Percentiles rank a stretch among this genome's conserved stretches.
Conservation (phyloP, 2,113 vertebrate genomes). For the Callocephalon fimbriatum region DNA sequence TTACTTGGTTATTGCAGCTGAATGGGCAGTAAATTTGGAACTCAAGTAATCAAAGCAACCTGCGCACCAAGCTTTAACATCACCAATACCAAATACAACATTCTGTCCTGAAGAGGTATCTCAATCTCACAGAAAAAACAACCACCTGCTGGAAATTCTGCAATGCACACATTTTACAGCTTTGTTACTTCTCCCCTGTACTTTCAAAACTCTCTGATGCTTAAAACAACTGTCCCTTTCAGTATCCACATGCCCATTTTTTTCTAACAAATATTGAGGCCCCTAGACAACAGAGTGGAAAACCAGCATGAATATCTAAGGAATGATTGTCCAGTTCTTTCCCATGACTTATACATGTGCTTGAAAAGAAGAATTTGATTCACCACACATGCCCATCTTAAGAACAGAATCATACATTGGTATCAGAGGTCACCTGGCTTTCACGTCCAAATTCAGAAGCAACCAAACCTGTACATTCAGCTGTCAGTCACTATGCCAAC, state of each 20-base stretch:
- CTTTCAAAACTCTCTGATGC: not conserved
- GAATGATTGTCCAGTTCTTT: not conserved
- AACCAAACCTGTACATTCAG: not conserved
- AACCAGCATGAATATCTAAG: not conserved
- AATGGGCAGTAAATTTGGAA: not conserved
- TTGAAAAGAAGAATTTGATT: not conserved
- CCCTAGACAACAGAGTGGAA: not conserved
- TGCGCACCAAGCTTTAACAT: not conserved
- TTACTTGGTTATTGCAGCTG: not conserved
- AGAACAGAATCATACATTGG: accelerated
- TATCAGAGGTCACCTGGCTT: not conserved
- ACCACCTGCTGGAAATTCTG: not conserved
- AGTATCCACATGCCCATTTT: not conserved
- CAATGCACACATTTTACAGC: not conserved
- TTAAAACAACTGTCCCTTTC: not conserved
- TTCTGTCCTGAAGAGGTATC: not conserved
- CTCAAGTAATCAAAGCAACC: not conserved
- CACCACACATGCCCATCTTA: not conserved
- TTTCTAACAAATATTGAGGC: not conserved
- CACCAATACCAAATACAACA: not conserved
- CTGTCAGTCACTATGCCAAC: not conserved
- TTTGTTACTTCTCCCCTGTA: not conserved
- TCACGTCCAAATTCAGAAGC: accelerated
- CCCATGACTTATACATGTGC: not conserved
- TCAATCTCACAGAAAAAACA: not conserved